Evolutionary conservation across 64 coral and sea anemone genomes (phyloP), one percentile per base, ranked within the genome.

Genomic region (Dendrophyllia cribrosa): DNA sequence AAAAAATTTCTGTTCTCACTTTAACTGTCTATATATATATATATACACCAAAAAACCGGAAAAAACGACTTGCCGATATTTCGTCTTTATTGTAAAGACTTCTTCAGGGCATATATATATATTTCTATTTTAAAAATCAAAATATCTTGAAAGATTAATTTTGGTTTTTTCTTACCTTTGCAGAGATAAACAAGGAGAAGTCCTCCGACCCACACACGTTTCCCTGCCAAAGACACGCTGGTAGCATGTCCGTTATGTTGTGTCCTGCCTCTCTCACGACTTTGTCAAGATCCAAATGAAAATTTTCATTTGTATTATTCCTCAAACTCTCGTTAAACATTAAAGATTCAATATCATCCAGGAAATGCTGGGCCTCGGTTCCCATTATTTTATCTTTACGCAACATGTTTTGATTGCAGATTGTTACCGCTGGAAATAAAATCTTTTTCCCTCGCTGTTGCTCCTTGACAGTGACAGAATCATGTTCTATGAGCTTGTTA

Each of bases 361-460:
- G 45, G 75, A 69, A 94, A 14, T 12, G 2, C 43, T 94, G 92
- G 7, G 48, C 83, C 17, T 76, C 72, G 11, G 91, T 93, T 49
- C 91, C 91, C 3, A 78, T 14, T 6, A 93, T 87, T 76, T 78
- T 66, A 55, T 84, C 87, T 73, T 75, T 93, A 59, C 70, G 75
- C 72, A 87, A 51, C 48, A 79, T 71, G 51, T 87, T 93, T 7
- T 68, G 52, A 51, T 93, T 93, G 26, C 91, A 93, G 45, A 93
- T 78, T 5, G 51, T 93, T 59, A 93, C 53, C 12, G 91, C 91
- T 19, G 91, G 91, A 25, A 87, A 93, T 3, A 5, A 21, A 9
- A 93, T 47, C 4, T 19, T 67, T 0, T 58, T 12, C 5, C 21
- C 11, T 9, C 60, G 25, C 34, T 70, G 49, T 7, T 65, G 52